A percentile compares a stretch with the other conserved stretches of the same genome.
phyloP scores from a whole-genome alignment of 2,113 vertebrate species.

The Megaleporinus macrocephalus region DNA sequence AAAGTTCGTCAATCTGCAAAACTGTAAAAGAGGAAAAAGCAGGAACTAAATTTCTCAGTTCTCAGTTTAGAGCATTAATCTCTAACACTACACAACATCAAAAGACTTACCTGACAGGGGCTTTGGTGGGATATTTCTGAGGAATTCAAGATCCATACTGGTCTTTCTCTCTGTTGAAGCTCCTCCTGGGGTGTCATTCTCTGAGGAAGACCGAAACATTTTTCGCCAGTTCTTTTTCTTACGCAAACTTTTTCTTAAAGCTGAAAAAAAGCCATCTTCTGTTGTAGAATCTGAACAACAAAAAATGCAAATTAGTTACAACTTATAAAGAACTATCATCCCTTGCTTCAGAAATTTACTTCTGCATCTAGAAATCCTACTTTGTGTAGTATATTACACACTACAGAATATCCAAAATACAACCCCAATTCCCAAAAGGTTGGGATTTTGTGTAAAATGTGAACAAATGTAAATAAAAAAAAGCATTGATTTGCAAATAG shows the following conservation, averaged over 20 bases:
- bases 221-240: no score
- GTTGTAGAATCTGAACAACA: neutral
- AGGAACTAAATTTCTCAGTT: neutral
- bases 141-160: slow-evolving; percentile 48
- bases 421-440: no score
- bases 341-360: neutral
- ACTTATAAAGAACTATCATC: neutral
- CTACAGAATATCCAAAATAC: no score
- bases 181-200: no score
- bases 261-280: neutral
- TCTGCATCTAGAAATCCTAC: neutral
- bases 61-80: no score
- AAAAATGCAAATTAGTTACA: neutral
- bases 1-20: slow-evolving; percentile 59
- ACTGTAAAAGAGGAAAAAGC: slow-evolving; percentile 3
- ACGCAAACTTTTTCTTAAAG: no score
- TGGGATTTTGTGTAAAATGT: no score
- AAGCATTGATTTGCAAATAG: no score
- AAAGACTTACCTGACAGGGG: slow-evolving; percentile 70
- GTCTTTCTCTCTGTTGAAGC: neutral
- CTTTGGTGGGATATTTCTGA: slow-evolving; percentile 61
- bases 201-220: no score
- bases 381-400: neutral
- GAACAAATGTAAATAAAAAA: no score
- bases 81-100: neutral